phyloP scores from a whole-genome alignment of 2,113 vertebrate genomes.

The Ailuropoda melanoleuca region DNA sequence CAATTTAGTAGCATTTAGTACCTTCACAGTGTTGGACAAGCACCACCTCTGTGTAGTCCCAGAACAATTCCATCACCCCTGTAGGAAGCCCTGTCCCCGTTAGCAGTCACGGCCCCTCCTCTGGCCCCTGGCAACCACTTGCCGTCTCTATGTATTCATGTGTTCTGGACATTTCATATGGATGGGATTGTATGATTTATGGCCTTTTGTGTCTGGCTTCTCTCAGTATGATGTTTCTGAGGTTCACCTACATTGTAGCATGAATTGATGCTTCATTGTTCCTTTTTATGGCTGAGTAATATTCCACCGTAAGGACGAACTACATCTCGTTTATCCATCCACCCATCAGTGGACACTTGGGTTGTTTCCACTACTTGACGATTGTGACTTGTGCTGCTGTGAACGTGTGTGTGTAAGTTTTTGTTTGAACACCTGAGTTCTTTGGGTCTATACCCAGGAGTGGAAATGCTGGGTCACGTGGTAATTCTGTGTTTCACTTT shows the following conservation, averaged over 20 bases:
- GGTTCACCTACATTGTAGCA: background rate
- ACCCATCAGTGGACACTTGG: too few species aligned
- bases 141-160: background rate
- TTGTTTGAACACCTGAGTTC: background rate
- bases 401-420: background rate
- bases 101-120: background rate
- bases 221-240: background rate
- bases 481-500: background rate
- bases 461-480: background rate
- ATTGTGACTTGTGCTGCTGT: background rate
- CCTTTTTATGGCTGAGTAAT: background rate
- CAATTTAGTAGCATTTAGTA: background rate
- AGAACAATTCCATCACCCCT: background rate
- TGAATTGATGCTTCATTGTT: background rate
- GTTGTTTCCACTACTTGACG: background rate
- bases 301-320: too few species aligned
- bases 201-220: background rate
- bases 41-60: background rate
- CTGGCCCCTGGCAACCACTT: background rate
- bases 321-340: background rate
- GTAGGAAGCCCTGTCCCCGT: background rate
- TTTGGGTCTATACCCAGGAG: background rate
- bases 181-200: background rate
- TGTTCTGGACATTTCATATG: background rate
- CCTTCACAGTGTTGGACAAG: background rate